Percentiles rank a stretch among this genome's conserved stretches.
These are phyloP conservation scores for Lepidostoma basale DNA, from an alignment of 1,140 invertebrate species.

Conservation along the genomic window DNA sequence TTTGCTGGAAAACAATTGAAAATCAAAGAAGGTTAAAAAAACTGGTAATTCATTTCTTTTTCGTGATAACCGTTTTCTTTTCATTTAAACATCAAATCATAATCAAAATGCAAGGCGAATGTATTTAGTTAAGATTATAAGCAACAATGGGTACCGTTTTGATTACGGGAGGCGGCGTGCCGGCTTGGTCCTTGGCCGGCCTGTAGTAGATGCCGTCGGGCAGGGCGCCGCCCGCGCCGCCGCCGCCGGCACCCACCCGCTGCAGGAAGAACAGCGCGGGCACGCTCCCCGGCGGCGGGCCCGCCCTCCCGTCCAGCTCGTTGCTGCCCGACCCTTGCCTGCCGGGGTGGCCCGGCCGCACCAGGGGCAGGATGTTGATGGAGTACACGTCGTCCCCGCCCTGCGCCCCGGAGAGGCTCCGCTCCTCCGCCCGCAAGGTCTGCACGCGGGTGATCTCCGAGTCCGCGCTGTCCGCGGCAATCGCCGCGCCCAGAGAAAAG, in stretches of 20 bases:
- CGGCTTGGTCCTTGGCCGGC: conserved; percentile 34
- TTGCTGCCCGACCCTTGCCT: conserved; percentile 4
- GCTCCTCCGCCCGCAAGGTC: conserved; percentile 30
- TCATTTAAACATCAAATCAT: too few species aligned
- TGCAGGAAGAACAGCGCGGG: conserved; percentile 42
- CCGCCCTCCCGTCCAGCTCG: not conserved
- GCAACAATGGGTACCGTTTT: conserved; percentile 35
- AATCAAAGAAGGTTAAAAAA: too few species aligned
- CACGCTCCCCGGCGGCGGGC: conserved; percentile 2
- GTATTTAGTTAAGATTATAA: not conserved
- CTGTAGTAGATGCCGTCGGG: conserved; percentile 44
- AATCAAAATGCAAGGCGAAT: not conserved
- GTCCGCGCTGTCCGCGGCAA: not conserved
- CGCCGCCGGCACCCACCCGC: conserved; percentile 32
- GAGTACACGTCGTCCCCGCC: conserved; percentile 33
- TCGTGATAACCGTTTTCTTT: too few species aligned
- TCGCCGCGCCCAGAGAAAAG: not conserved
- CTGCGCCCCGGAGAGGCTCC: not conserved
- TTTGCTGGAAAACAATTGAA: conserved; percentile 38
- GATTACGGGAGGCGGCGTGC: conserved; percentile 30
- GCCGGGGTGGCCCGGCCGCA: not conserved
- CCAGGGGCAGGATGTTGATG: conserved; percentile 28
- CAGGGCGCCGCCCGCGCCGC: conserved; percentile 25
- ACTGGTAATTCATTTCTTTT: too few species aligned
- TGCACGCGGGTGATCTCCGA: conserved; percentile 37